A percentile compares a stretch with the other conserved stretches of the same genome.
Evolutionary conservation across 1,140 invertebrate species (phyloP).

Genomic region (Drosophila seguyi): DNA sequence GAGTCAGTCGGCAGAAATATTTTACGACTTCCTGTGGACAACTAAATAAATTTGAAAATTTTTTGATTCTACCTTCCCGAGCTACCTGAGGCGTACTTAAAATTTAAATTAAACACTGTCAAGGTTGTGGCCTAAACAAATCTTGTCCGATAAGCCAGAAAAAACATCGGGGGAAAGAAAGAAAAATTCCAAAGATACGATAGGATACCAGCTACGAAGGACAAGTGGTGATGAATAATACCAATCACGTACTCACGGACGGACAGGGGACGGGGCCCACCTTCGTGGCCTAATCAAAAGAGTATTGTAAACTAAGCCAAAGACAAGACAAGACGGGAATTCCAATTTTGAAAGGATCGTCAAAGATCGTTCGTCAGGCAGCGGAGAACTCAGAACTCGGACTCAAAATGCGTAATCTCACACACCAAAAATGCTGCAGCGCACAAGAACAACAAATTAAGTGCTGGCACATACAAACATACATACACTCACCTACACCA

Average conservation of each 20-base stretch:
- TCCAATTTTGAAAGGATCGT: slow-evolving; percentile 70
- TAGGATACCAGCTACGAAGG: slow-evolving; percentile 53
- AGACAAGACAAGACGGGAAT: slow-evolving; percentile 69
- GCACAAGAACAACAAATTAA: slow-evolving; percentile 79
- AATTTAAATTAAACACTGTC: slow-evolving; percentile 79
- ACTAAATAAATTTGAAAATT: slow-evolving; percentile 50
- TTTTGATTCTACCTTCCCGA: slow-evolving; percentile 67
- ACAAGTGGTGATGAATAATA: slow-evolving; percentile 84
- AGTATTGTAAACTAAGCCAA: slow-evolving; percentile 80
- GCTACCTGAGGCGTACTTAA: slow-evolving; percentile 77
- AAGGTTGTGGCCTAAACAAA: slow-evolving; percentile 69
- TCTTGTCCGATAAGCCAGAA: slow-evolving; percentile 61
- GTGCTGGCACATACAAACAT: slow-evolving; percentile 57
- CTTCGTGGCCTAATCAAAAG: slow-evolving; percentile 74
- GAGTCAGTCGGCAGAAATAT: slow-evolving; percentile 27
- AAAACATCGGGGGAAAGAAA: slow-evolving; percentile 8
- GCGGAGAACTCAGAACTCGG: slow-evolving; percentile 13
- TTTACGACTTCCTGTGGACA: slow-evolving; percentile 64
- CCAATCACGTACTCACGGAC: slow-evolving; percentile 75
- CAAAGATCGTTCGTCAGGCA: slow-evolving; percentile 39
- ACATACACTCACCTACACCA: slow-evolving; percentile 29
- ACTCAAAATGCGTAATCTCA: slow-evolving; percentile 78
- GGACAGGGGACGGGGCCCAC: slow-evolving; percentile 35
- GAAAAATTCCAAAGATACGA: slow-evolving; percentile 40
- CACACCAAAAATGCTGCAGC: slow-evolving; percentile 56